Base-by-base conservation (phyloP, 2,113 vertebrate genomes). In the Tragelaphus imberbis region DNA sequence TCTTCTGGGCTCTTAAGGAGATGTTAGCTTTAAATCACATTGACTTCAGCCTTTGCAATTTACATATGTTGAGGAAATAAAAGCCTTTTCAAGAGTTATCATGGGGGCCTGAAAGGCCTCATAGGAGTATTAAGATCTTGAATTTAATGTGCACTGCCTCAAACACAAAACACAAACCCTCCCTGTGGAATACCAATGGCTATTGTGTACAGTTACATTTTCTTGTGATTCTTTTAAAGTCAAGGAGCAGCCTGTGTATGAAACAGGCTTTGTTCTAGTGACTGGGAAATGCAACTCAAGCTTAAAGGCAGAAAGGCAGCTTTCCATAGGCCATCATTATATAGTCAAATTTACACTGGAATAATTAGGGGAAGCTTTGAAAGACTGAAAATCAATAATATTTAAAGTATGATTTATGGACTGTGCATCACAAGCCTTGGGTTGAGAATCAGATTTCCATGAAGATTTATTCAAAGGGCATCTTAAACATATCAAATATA, bases 31-130 rank as follows among this genome's bases (percentile, higher is more conserved):
- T 99, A 99, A 99, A 99, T 99, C 98, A 98, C 97, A 98, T 71
- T 98, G 99, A 98, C 98, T 98, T 98, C 90, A 96, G 63, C 96
- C 98, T 98, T 96, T 88, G 97, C 97, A 98, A 98, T 99, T 99
- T 99, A 99, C 98, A 98, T 98, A 98, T 98, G 98, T 98, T 98
- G 97, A 98, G 98, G 98, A 98, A 98, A 99, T 98, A 98, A 99
- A 99, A 98, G 97, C 88, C 97, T 98, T 98, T 98, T 98, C 98
- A 97, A 98, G 98, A 98, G 98, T 98, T 98, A 98, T 98, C 98
- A 95, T 88, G 96, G 97, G 97, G 98, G 55, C 94, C 98, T 95
- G 92, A 97, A 97, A 98, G 91, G 87, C 85, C 98, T 98, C 98
- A 98, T 97, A 98, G 97, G 98, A 98, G 97, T 97, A 98, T 97